Conservation (phyloP, 2,113 vertebrate species). For the Meriones unguiculatus region DNA sequence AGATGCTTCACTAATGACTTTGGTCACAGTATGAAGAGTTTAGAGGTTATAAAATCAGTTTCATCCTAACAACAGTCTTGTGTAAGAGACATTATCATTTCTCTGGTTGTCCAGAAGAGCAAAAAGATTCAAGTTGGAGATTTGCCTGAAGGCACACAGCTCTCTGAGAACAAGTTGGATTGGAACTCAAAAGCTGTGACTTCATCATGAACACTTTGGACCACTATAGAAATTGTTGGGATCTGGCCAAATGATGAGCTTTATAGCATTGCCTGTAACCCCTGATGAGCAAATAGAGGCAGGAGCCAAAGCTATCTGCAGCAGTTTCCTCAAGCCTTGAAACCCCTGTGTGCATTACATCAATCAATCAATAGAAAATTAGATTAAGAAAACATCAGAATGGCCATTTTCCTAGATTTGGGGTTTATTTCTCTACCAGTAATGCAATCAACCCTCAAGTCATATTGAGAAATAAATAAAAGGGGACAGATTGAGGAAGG, state of each 20-base stretch:
- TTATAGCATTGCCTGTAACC: not conserved
- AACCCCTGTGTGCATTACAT: not conserved
- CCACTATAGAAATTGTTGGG: too few relatives aligned
- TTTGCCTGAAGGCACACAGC: not conserved
- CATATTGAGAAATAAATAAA: conserved; percentile 35
- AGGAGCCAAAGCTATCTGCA: not conserved
- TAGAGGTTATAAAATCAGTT: not conserved
- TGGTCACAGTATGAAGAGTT: not conserved
- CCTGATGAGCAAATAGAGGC: not conserved
- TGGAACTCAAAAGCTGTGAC: not conserved
- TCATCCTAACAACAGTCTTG: not conserved
- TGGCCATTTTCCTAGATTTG: not conserved
- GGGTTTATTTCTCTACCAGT: conserved; percentile 44
- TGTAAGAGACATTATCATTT: not conserved
- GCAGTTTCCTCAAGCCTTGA: not conserved
- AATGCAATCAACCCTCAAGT: conserved; percentile 30
- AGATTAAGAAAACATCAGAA: not conserved
- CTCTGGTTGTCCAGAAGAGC: not conserved
- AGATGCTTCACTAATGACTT: not conserved
- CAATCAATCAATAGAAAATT: not conserved
- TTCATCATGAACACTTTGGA: not conserved
- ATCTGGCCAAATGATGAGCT: not conserved
- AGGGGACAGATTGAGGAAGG: not conserved
- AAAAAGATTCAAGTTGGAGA: not conserved
- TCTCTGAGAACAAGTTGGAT: not conserved